Evolutionary conservation across 2,888 invertebrate genomes (phyloP), one percentile per base, ranked within the genome.

Genomic region (Ptychoptera contaminata): DNA sequence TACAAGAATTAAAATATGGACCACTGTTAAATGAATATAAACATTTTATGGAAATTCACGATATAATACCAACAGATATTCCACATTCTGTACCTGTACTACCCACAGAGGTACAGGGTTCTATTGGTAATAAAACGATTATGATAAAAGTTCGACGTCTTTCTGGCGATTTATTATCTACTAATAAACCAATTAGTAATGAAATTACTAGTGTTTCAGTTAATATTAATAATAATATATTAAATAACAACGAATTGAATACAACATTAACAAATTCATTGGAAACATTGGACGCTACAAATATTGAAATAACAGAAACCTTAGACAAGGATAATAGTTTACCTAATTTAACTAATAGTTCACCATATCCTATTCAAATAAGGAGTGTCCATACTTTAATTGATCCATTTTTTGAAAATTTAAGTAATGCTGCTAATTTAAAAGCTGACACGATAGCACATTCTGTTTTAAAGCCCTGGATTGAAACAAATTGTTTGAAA

Each of bases 121-220:
- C 44, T 45, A 46, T 11, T 16, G 62, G 70, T 55, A 63, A 55
- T 41, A 44, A 46, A 15, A 37, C 16, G 41, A 38, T 50, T 37
- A 44, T 51, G 16, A 39, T 68, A 39, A 58, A 68, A 45, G 50
- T 67, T 32, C 57, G 70, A 30, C 57, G 68, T 42, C 52, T 71
- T 9, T 68, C 68, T 47, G 70, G 70, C 2, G 70, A 71, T 49
- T 62, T 60, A 35, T 53, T 71, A 3, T 70, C 66, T 32, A 43
- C 32, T 6, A 29, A n/a, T 16, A 38, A 2, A 50, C 51, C 7
- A 23, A 7, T 5, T 5, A 23, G 23, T 7, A 23, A 23, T 7
- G 7, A 23, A 5, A 23, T 23, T 23, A 23, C 7, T 23, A 23
- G 7, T 23, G 23, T 5, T 23, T n/a, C n/a, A n/a, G n/a, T n/a